These are phyloP conservation scores for Geothlypis trichas DNA, from an alignment of 2,113 vertebrate genomes.

Conservation along the genomic window DNA sequence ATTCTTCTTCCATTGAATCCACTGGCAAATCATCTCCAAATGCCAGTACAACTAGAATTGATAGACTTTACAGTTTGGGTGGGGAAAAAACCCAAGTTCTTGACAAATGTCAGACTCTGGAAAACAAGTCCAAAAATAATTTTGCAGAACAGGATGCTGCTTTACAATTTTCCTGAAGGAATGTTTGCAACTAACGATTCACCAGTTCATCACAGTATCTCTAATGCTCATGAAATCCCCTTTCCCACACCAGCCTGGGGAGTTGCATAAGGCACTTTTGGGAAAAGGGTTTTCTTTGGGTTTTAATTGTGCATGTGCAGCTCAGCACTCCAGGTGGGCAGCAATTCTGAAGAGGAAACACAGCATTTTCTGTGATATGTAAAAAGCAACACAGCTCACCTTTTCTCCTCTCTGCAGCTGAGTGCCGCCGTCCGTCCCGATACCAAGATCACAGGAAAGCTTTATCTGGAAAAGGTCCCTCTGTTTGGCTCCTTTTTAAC, in stretches of 20 bases:
- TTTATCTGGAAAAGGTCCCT: not conserved
- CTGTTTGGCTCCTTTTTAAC: slow-evolving; percentile 1
- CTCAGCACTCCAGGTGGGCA: not conserved
- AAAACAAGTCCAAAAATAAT: not conserved
- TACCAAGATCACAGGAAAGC: not conserved
- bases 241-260: not conserved
- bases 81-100: not conserved
- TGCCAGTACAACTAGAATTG: not conserved
- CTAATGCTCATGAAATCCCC: not conserved
- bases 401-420: not conserved
- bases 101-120: not conserved
- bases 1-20: not conserved
- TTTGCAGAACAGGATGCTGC: fast-evolving
- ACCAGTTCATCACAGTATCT: not conserved
- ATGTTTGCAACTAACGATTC: not conserved
- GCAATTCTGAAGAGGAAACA: not conserved
- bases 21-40: not conserved
- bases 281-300: not conserved
- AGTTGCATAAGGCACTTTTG: not conserved
- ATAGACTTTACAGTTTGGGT: not conserved
- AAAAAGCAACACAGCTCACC: slow-evolving; percentile 42
- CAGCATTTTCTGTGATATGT: not conserved
- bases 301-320: not conserved
- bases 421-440: not conserved
- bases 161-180: not conserved